phyloP scores from a whole-genome alignment of 2,888 invertebrate species.

The Cheilosia grossa region DNA sequence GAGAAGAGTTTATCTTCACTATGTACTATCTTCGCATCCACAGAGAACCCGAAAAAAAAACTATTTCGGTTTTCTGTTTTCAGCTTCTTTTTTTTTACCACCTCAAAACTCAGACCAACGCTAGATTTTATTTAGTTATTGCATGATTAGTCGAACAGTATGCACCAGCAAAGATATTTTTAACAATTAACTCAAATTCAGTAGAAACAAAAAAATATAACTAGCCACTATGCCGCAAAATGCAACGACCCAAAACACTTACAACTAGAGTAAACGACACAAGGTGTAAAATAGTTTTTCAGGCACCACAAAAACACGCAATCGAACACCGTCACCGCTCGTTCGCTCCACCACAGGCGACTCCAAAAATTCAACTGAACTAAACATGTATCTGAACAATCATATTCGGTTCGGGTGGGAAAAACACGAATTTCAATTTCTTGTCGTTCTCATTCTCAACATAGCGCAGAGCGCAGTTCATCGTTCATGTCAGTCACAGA shows the following conservation, averaged over 20 bases:
- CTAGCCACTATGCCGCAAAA: slow-evolving; percentile 39
- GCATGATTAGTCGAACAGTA: slow-evolving; percentile 11
- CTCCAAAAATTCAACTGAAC: slow-evolving; percentile 68
- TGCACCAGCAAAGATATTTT: no score
- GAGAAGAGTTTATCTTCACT: slow-evolving; percentile 47
- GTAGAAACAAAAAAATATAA: slow-evolving; percentile 2
- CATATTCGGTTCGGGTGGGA: slow-evolving; percentile 64
- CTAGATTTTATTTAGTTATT: slow-evolving; percentile 20
- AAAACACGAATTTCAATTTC: slow-evolving; percentile 73
- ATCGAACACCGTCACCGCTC: slow-evolving; percentile 6
- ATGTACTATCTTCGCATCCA: slow-evolving; percentile 26
- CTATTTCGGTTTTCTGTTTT: slow-evolving; percentile 1
- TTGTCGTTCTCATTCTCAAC: slow-evolving; percentile 69
- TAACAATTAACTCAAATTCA: slow-evolving; percentile 12
- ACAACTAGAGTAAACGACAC: slow-evolving; percentile 35
- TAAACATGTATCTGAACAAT: slow-evolving; percentile 70
- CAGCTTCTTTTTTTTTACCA: background rate
- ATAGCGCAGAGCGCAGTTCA: slow-evolving; percentile 64
- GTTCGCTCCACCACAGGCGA: slow-evolving; percentile 51
- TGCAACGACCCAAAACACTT: slow-evolving; percentile 38
- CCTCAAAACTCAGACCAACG: background rate
- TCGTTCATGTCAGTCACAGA: background rate
- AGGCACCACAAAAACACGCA: slow-evolving; percentile 30
- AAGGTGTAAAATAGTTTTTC: slow-evolving; percentile 23
- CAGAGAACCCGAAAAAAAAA: slow-evolving; percentile 8